Evolutionary conservation across 1,140 invertebrate genomes (phyloP), one percentile per base, ranked within the genome.

Genomic region (Zaprionus gabonicus): DNA sequence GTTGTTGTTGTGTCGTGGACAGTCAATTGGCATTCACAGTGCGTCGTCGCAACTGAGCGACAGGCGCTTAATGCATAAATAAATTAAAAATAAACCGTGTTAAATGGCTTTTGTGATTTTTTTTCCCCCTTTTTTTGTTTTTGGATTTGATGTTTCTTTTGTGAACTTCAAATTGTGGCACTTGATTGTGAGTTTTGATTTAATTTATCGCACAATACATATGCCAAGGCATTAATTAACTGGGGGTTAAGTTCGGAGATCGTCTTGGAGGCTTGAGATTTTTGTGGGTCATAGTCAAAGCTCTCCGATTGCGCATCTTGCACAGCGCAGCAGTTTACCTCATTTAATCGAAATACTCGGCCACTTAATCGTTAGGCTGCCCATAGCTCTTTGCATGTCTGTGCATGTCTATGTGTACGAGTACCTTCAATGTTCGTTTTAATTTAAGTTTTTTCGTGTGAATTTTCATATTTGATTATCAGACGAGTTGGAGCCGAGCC

Each of bases 51-150:
- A 51, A 28, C 25, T 77, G 70, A 73, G 63, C 76, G 76, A 78
- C 71, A 74, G 76, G 58, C 72, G 77, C 28, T 76, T 77, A 73
- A 79, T 79, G 77, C 74, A 77, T 77, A 80, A 79, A 76, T 72
- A 72, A 79, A 79, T 76, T 71, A 68, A 72, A 76, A 79, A 79
- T 76, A 76, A 80, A 77, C 77, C 77, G 68, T 77, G 77, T 76
- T 80, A 80, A 80, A 79, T 71, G 67, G 12, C 44, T 65, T 78
- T 71, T 72, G n/a, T 56, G 27, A 64, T 67, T 72, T 44, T 60
- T 49, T 63, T 31, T 20, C 20, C 7, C 1, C 2, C 49, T 57
- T 51, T 62, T 28, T 3, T 38, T 53, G 10, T 28, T 34, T 69
- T n/a, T 27, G 15, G 2, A 17, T 20, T 68, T 60, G 27, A 58